Evolutionary conservation across 2,888 invertebrate genomes (phyloP), one percentile per base, ranked within the genome.

Genomic region (Conomelus anceps): DNA sequence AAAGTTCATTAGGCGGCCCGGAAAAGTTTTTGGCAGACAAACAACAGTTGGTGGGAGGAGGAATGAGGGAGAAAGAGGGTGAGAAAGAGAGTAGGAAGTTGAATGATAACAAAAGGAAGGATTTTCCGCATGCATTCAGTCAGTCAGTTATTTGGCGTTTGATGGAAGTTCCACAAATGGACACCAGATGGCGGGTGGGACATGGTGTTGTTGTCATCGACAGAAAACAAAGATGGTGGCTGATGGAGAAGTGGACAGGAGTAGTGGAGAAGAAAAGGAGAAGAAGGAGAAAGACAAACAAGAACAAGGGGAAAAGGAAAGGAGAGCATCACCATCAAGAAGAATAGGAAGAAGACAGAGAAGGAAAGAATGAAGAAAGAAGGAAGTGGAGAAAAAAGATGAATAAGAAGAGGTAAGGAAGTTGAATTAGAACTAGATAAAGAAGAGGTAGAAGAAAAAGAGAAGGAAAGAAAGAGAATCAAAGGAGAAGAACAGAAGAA

Each of bases 401-500:
- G 26, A 11, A 26, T 26, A 7, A 26, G 26, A 26, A 41, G 41
- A 41, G 41, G 17, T 13, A 41, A 17, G 41, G 17, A 20, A 13
- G 13, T 17, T 41, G 11, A 4, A 26, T 26, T 26, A 26, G 4
- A 26, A 11, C 11, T 26, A 26, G 26, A 41, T 17, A 41, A 17
- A 41, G 41, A 41, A 41, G 41, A 41, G 41, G 41, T 20, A 41
- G 41, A 41, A 20, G 3, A 13, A 41, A 13, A 13, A n/a, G 7
- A n/a, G 20, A n/a, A 6, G 63, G 20, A 26, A 13, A 41, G n/a
- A n/a, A 6, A 63, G 90, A 91, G 86, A 85, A 90, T 90, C 86
- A 88, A 86, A 88, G 87, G 90, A 89, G 90, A n/a, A 41, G 41
- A n/a, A n/a, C n/a, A n/a, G n/a, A n/a, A 17, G 26, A n/a, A n/a